phyloP scores from a whole-genome alignment of 2,113 vertebrate species.

The Cryptomyrus ogoouensis region DNA sequence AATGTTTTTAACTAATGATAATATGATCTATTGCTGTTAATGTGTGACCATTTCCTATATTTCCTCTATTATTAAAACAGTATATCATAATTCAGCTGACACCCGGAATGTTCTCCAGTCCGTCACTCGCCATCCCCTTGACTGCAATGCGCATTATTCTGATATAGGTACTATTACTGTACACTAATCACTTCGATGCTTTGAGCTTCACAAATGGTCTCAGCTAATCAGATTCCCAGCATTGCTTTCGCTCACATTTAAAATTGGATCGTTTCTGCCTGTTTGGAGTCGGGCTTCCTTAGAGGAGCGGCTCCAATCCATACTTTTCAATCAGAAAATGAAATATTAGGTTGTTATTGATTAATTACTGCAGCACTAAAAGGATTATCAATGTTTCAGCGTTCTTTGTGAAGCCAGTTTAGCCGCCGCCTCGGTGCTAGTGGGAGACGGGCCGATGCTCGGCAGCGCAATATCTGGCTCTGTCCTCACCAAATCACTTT shows the following conservation, averaged over 20 bases:
- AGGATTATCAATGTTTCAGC: background rate
- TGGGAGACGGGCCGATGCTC: background rate
- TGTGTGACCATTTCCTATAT: background rate
- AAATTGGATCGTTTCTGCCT: slow-evolving; percentile 30
- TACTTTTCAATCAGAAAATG: slow-evolving; percentile 18
- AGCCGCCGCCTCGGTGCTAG: background rate
- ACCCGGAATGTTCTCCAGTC: slow-evolving; percentile 1
- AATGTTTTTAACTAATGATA: background rate
- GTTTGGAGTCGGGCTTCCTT: background rate
- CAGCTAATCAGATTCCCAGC: slow-evolving; percentile 29
- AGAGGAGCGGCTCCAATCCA: background rate
- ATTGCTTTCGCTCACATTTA: slow-evolving; percentile 15
- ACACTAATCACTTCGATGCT: slow-evolving; percentile 25
- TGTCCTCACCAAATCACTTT: background rate
- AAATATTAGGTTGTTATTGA: slow-evolving; percentile 24
- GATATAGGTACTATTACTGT: slow-evolving; percentile 31
- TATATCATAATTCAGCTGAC: slow-evolving; percentile 18
- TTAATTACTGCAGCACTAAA: slow-evolving; percentile 17
- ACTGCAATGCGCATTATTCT: slow-evolving; percentile 26
- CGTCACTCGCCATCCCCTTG: slow-evolving; percentile 1
- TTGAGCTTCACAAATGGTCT: slow-evolving; percentile 31
- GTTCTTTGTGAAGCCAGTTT: background rate
- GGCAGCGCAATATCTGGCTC: background rate
- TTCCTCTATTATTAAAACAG: slow-evolving; percentile 19
- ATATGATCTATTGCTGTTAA: slow-evolving; percentile 3